phyloP scores from a whole-genome alignment of 2,888 invertebrate genomes.

The Phragmatobia fuliginosa region DNA sequence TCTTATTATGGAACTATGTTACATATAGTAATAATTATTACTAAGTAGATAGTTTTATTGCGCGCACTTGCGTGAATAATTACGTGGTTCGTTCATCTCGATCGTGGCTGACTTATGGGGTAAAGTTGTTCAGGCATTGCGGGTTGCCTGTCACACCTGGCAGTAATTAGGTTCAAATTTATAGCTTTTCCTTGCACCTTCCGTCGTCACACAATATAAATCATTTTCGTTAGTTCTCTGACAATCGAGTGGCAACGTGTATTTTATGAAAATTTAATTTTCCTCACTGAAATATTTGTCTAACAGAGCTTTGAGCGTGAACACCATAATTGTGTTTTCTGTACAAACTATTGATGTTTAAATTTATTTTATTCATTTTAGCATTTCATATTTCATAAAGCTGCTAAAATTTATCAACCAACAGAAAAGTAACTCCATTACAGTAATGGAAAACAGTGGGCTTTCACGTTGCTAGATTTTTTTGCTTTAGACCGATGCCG shows the following conservation, averaged over 20 bases:
- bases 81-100: slow-evolving; percentile 65
- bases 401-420: slow-evolving; percentile 64
- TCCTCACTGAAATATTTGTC: slow-evolving; percentile 46
- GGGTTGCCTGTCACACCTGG: slow-evolving; percentile 79
- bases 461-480: slow-evolving; percentile 71
- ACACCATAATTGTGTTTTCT: slow-evolving; percentile 43
- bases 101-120: slow-evolving; percentile 75
- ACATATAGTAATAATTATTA: slow-evolving; percentile 38
- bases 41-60: slow-evolving; percentile 45
- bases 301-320: slow-evolving; percentile 32
- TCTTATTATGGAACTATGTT: slow-evolving; percentile 39
- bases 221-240: slow-evolving; percentile 65
- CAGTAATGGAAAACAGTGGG: slow-evolving; percentile 81
- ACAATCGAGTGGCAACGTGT: slow-evolving; percentile 52
- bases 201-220: slow-evolving; percentile 63
- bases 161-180: slow-evolving; percentile 80
- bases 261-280: slow-evolving; percentile 58
- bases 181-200: slow-evolving; percentile 72
- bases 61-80: slow-evolving; percentile 55
- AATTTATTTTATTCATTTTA: slow-evolving; percentile 41
- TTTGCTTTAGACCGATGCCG: slow-evolving; percentile 73
- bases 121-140: slow-evolving; percentile 72
- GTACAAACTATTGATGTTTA: slow-evolving; percentile 40
- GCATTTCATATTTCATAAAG: slow-evolving; percentile 36
- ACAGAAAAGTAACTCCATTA: slow-evolving; percentile 80